Conservation (phyloP, 2,113 vertebrate species). For the Strigops habroptila region DNA sequence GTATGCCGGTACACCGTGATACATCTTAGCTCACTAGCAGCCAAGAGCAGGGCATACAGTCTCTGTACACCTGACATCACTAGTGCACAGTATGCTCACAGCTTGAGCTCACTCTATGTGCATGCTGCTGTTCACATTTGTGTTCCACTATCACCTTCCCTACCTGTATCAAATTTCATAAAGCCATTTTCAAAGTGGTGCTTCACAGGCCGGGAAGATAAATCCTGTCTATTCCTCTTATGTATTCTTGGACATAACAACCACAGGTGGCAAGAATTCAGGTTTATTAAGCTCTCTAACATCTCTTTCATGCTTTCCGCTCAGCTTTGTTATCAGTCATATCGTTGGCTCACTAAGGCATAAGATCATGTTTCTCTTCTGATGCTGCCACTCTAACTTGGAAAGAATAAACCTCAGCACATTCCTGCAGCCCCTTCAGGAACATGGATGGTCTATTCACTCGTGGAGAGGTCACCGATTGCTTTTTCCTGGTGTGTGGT, state of each 20-base stretch:
- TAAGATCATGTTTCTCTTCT: not conserved
- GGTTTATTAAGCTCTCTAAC: not conserved
- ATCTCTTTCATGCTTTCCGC: not conserved
- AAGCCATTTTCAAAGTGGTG: not conserved
- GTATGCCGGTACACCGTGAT: not conserved
- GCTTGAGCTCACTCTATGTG: not conserved
- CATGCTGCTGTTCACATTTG: not conserved
- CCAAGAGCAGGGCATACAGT: not conserved
- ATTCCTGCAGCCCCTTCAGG: not conserved
- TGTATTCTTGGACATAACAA: not conserved
- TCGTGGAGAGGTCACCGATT: not conserved
- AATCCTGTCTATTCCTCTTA: not conserved
- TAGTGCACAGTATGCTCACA: not conserved
- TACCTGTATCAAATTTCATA: not conserved
- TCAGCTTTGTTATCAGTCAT: not conserved
- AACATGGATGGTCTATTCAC: not conserved
- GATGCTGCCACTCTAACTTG: not conserved
- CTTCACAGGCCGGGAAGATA: not conserved
- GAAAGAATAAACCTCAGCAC: not conserved
- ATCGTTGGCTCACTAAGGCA: not conserved
- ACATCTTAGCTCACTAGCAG: not conserved
- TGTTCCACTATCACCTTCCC: not conserved
- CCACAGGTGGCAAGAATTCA: not conserved
- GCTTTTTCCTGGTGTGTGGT: not conserved
- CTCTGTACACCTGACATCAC: not conserved